Evolutionary conservation across 2,113 vertebrate species (phyloP), one percentile per base, ranked within the genome.

Genomic region (Ptyas mucosa): DNA sequence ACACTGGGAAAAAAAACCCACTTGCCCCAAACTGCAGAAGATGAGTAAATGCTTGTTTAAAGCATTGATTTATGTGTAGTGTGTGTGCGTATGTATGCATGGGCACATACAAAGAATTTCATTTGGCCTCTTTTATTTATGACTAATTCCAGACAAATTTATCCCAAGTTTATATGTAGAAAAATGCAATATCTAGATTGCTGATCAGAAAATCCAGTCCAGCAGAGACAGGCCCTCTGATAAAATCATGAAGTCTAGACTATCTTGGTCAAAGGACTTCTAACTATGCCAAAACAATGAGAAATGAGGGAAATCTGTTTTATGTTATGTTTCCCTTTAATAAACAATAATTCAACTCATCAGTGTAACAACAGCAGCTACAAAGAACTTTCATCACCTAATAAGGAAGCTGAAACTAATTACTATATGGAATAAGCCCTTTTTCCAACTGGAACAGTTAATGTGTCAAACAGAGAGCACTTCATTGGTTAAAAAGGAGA

Each of bases 111-210:
- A 39, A 39, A 81, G 15, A 81, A 81, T 39, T 81, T 81, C 8
- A 81, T 81, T 81, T 93, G 43, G 24, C 51, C 69, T 92, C 20
- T 88, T 88, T 52, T 90, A 95, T 34, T 93, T 29, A 93, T 0
- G 55, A 88, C 23, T 93, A 92, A 96, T 93, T 88, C 75, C 12
- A 95, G 94, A 52, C 90, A 96, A 93, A 52, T 53, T 43, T 90
- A 86, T 64, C 23, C 29, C 21, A 90, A 90, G 46, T 39, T 86
- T 89, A 85, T 52, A 57, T 51, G 55, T 11, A 52, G 46, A 52
- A 53, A 93, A 93, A 86, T 81, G 75, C 5, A 89, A 55, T 55
- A 89, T 55, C 26, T 81, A 88, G 53, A 34, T 34, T 89, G 24
- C 43, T 51, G 53, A 90, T 61, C 88, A 90, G 46, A 90, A 89